Conservation (phyloP, 2,888 invertebrate genomes). For the Nezara viridula region DNA sequence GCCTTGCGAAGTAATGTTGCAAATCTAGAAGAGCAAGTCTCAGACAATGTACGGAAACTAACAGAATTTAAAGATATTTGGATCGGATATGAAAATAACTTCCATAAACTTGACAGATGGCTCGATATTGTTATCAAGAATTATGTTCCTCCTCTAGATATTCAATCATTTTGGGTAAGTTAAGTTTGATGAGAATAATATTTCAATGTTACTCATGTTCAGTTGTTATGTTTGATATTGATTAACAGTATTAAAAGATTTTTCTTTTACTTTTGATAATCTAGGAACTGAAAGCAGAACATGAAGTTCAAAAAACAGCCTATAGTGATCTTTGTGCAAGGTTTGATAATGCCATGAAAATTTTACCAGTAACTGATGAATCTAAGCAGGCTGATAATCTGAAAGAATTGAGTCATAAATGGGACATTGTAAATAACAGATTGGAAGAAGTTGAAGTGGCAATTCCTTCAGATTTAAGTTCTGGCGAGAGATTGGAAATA, state of each 20-base stretch:
- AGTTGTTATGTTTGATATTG: not conserved
- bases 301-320: constrained; percentile 85
- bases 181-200: not conserved
- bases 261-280: constrained; percentile 62
- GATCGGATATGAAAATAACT: constrained; percentile 80
- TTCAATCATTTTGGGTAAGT: constrained; percentile 85
- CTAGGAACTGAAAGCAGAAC: constrained; percentile 86
- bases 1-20: constrained; percentile 80
- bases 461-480: constrained; percentile 51
- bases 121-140: constrained; percentile 75
- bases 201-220: not conserved
- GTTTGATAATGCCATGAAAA: constrained; percentile 83
- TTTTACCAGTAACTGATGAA: constrained; percentile 87
- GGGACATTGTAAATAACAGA: constrained; percentile 76
- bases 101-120: constrained; percentile 83
- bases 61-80: constrained; percentile 84
- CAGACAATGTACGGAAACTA: constrained; percentile 79
- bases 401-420: constrained; percentile 82
- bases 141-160: constrained; percentile 75
- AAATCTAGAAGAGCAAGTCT: constrained; percentile 83
- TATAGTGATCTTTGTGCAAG: constrained; percentile 80
- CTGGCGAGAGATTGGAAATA: constrained; percentile 57
- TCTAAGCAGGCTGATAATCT: constrained; percentile 85
- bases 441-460: constrained; percentile 59
- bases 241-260: not conserved